Evolutionary conservation across 2,113 vertebrate species (phyloP), one percentile per base, ranked within the genome.

Genomic region (Pluvialis apricaria): DNA sequence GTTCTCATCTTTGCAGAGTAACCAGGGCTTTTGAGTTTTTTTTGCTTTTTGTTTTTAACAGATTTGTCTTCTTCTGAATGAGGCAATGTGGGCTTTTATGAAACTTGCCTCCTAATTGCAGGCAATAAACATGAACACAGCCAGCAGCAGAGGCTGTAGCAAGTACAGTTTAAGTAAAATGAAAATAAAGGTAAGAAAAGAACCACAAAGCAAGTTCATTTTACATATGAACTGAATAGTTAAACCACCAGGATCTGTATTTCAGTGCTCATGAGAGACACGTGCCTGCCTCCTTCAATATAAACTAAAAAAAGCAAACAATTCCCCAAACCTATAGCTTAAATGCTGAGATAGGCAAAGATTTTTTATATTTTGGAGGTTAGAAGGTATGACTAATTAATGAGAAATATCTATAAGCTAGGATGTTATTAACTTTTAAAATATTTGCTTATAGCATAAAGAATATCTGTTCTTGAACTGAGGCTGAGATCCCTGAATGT

Each of bases 101-200:
- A 95, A 97, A 88, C 86, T 55, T 66, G 54, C 26, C 42, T 95
- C 78, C 84, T 97, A 94, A 96, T 91, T 95, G 91, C 77, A 94
- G 84, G 78, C 82, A 95, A 95, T 95, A 96, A 96, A 89, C 93
- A 80, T 51, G 77, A 95, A 86, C 78, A 40, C 81, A 88, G 90
- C 58, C 76, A 93, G 88, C 68, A 95, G 73, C 72, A 88, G 76
- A 64, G 65, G 62, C 65, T 86, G 72, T 40, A 83, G 61, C 52
- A 89, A 91, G 29, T 34, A 82, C 29, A 80, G 49, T 31, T 77
- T 61, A 92, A 92, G 66, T 45, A 82, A 91, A 95, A 94, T 16
- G 49, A 94, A 94, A 92, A 97, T 73, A 91, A 94, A 95, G 75
- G 78, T 90, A 87, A 77, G 77, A 90, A 85, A 87, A 91, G 24